A percentile compares a stretch with the other conserved stretches of the same genome.
Conservation (phyloP, 2,888 invertebrate genomes). For the Tenthredo scrophulariae region DNA sequence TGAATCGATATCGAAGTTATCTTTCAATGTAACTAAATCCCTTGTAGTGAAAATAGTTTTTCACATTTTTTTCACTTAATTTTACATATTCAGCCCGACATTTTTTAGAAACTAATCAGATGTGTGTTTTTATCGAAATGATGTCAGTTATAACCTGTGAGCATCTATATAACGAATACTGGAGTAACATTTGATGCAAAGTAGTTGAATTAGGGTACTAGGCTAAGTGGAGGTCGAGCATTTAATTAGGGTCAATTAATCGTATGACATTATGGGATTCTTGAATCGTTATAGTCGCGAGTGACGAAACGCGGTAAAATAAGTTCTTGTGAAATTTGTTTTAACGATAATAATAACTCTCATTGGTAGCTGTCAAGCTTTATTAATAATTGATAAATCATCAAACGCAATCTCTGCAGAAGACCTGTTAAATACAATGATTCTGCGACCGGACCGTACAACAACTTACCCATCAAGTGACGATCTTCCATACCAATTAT, state of each 20-base stretch:
- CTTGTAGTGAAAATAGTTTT: too few species aligned
- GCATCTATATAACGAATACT: neutral
- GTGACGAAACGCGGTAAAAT: slow-evolving; percentile 20
- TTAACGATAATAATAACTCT: neutral
- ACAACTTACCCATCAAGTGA: neutral
- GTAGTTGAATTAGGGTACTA: slow-evolving; percentile 11
- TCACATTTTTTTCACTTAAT: neutral
- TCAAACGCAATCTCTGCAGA: slow-evolving; percentile 7
- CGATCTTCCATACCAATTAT: slow-evolving; percentile 11
- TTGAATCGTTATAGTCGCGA: slow-evolving; percentile 1
- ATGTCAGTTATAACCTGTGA: slow-evolving; percentile 1
- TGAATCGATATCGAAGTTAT: too few species aligned
- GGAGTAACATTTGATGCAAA: slow-evolving; percentile 3
- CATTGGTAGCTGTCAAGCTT: slow-evolving; percentile 1
- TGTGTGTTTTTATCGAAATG: neutral
- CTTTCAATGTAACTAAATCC: too few species aligned
- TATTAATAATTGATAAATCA: slow-evolving; percentile 3
- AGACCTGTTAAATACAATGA: neutral
- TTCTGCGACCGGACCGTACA: neutral
- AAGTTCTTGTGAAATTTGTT: slow-evolving; percentile 13
- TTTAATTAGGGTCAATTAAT: slow-evolving; percentile 24
- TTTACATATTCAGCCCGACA: neutral
- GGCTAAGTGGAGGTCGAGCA: slow-evolving; percentile 13
- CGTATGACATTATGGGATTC: slow-evolving; percentile 8
- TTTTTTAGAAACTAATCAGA: neutral